Evolutionary conservation across 2,797 vertebrate species (phyloP), one percentile per base, ranked within the genome.

Genomic region (Bufotes viridis): DNA sequence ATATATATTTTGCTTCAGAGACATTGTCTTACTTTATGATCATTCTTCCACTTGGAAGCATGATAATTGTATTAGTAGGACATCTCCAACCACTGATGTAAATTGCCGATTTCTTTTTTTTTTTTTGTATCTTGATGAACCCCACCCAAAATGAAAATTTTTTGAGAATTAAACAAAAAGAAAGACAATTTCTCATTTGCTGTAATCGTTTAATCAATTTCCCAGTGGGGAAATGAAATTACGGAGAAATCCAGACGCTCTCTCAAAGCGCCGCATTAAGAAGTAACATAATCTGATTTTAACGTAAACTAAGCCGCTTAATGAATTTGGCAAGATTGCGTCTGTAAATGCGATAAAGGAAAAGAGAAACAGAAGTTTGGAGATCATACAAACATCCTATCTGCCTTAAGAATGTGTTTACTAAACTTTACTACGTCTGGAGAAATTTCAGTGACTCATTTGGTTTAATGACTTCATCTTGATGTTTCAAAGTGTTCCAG

Each of bases 301-400:
- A 86, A 78, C 42, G 53, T 79, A 76, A 82, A 82, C 69, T 7
- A 8, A 82, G 10, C 15, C 18, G 26, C 76, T 20, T 72, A 81
- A 85, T 85, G 65, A 88, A 82, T 89, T 86, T 58, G 34, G 20
- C 79, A 26, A 69, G 79, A 82, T 82, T 89, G 53, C 82, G 78
- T 34, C 51, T 69, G 67, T 86, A 14, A 78, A 51, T 70, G 70
- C 78, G 61, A 89, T 86, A 82, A 65, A 78, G 72, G 61, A 86
- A 82, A 75, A 82, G 72, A 82, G 79, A 60, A 70, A 34, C 49
- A 15, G 79, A 22, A 78, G 72, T 82, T 82, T 89, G 18, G 29
- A 70, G 72, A 82, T 51, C n/a, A 81, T 53, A 79, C 72, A 85
- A 85, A 88, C 87, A 83, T 61, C 20, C 12, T 86, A 86, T 89